phyloP scores from a whole-genome alignment of 2,797 vertebrate species.

The Spheniscus humboldti region DNA sequence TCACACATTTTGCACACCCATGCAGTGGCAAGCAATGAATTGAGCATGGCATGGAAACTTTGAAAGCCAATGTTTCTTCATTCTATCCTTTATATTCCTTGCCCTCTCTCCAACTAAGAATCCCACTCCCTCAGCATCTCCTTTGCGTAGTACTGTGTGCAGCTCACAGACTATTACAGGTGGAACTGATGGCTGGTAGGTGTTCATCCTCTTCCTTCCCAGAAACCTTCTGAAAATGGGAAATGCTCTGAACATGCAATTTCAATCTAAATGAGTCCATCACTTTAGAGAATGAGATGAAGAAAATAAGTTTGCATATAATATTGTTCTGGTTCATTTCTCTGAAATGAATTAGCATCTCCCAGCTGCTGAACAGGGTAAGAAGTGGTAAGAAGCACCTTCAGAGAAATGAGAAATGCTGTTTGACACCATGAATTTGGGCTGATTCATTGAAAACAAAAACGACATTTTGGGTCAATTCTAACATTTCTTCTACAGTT shows the following conservation, averaged over 20 bases:
- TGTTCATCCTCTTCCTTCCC: neutral
- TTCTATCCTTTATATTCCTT: neutral
- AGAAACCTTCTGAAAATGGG: neutral
- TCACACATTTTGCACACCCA: neutral
- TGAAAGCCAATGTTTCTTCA: neutral
- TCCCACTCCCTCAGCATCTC: neutral
- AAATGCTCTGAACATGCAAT: neutral
- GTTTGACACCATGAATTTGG: neutral
- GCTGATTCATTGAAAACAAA: neutral
- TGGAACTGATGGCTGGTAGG: neutral
- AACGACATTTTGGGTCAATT: neutral
- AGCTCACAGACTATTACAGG: neutral
- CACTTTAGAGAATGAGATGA: neutral
- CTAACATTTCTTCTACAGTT: neutral
- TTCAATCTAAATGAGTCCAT: neutral
- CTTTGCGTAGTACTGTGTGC: neutral
- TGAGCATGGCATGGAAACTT: neutral
- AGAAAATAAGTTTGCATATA: neutral
- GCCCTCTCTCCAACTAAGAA: neutral
- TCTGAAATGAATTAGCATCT: neutral
- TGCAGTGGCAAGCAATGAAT: neutral
- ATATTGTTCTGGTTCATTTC: neutral
- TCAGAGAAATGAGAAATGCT: neutral
- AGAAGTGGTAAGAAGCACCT: neutral
- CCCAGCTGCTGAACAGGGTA: neutral